Evolutionary conservation across 2,113 vertebrate species (phyloP).

Genomic region (Cyprinus carpio): DNA sequence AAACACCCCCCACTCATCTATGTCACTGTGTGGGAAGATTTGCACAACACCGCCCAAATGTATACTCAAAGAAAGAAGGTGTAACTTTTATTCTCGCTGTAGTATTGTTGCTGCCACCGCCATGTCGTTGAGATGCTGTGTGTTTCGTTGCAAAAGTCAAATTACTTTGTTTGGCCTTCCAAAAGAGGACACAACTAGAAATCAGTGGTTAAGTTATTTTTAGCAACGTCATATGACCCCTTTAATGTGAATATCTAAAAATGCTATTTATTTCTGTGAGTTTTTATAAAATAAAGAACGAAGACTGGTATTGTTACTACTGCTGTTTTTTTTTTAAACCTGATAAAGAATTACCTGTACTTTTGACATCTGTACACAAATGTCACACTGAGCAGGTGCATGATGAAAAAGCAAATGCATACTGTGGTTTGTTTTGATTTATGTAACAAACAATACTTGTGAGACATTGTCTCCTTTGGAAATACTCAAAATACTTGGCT

Average conservation of each 20-base stretch:
- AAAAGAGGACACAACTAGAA: no score
- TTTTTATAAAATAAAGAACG: neutral
- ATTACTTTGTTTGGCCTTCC: no score
- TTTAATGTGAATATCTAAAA: neutral
- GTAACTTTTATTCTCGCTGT: no score
- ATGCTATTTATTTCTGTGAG: neutral
- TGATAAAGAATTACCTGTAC: neutral
- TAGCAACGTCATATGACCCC: no score
- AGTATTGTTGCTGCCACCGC: no score
- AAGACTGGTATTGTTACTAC: neutral
- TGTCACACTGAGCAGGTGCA: neutral
- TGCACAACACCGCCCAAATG: no score
- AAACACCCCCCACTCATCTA: no score
- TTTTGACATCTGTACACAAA: neutral
- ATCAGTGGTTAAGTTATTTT: no score
- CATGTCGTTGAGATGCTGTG: no score
- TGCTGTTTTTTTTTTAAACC: neutral
- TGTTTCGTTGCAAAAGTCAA: no score
- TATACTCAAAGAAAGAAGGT: no score
- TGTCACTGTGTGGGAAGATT: no score
- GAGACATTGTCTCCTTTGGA: conserved; percentile 3
- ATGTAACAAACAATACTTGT: neutral
- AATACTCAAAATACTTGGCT: neutral
- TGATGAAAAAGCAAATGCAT: conserved; percentile 1
- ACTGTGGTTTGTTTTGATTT: neutral